These are phyloP conservation scores for Macrobrachium rosenbergii DNA, from an alignment of 1,140 invertebrate genomes.

Conservation along the genomic window DNA sequence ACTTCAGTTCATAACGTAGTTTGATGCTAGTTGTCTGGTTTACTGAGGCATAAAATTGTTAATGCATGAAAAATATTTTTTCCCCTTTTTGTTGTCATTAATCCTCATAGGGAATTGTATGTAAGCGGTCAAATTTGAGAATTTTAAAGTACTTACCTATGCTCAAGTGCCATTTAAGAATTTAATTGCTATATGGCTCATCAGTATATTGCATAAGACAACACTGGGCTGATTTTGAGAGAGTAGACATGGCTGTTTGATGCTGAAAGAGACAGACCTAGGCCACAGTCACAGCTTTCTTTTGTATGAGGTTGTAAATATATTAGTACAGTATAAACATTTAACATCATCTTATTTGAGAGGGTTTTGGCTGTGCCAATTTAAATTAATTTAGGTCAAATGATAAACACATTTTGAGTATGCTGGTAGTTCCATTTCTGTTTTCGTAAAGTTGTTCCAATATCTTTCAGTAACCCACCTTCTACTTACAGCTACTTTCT, in stretches of 20 bases:
- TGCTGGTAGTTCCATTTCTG: too few species aligned
- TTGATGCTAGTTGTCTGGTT: too few species aligned
- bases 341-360: slow-evolving; percentile 15
- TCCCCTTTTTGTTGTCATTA: not conserved
- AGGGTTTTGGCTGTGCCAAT: slow-evolving; percentile 34
- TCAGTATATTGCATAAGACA: slow-evolving; percentile 29
- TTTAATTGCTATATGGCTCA: slow-evolving; percentile 33
- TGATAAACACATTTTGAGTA: too few species aligned
- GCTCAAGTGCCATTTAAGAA: slow-evolving; percentile 44
- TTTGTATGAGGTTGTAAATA: slow-evolving; percentile 32
- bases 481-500: too few species aligned
- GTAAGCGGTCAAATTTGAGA: not conserved
- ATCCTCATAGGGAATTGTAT: not conserved
- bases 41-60: not conserved
- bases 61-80: not conserved
- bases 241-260: slow-evolving; percentile 2
- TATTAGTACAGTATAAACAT: slow-evolving; percentile 28
- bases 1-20: slow-evolving; percentile 6
- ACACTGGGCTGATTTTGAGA: slow-evolving; percentile 6
- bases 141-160: slow-evolving; percentile 23
- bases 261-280: not conserved
- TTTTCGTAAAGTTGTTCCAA: too few species aligned
- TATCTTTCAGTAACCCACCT: too few species aligned
- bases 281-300: slow-evolving; percentile 23
- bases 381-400: not conserved